Evolutionary conservation across 2,797 vertebrate genomes (phyloP).

Genomic region (Pseudochirops corinnae): DNA sequence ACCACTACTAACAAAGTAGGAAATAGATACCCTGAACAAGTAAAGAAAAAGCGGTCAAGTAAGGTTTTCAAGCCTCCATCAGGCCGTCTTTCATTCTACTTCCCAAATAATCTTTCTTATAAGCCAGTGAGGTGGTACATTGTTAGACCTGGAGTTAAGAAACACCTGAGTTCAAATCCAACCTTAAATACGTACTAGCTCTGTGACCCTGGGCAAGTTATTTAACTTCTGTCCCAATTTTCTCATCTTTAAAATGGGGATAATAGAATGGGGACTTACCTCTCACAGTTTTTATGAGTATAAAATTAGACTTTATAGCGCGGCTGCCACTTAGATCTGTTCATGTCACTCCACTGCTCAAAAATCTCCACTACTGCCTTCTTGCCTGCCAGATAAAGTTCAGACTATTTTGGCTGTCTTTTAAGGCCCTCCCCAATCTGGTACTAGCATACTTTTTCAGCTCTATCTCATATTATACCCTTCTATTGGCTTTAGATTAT

Average conservation of each 20-base stretch:
- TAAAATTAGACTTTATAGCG: neutral
- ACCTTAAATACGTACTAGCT: neutral
- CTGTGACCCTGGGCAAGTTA: neutral
- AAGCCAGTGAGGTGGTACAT: neutral
- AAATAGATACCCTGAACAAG: neutral
- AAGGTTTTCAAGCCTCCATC: neutral
- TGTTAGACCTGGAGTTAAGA: neutral
- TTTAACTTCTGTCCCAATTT: neutral
- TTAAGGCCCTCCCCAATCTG: neutral
- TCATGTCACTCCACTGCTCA: neutral
- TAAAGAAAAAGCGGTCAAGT: neutral
- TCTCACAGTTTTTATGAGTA: neutral
- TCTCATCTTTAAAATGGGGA: neutral
- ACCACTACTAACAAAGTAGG: neutral
- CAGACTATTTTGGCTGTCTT: neutral
- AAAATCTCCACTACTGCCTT: neutral
- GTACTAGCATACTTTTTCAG: neutral
- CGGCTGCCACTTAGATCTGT: neutral
- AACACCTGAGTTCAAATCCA: neutral
- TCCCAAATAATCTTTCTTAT: neutral
- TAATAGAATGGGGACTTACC: neutral
- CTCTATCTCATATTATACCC: neutral
- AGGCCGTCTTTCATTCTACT: too few species aligned
- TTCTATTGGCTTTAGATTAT: neutral
- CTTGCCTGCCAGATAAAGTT: neutral